These are phyloP conservation scores for Buceros bicornis DNA, from an alignment of 2,797 vertebrate genomes.

Conservation along the genomic window DNA sequence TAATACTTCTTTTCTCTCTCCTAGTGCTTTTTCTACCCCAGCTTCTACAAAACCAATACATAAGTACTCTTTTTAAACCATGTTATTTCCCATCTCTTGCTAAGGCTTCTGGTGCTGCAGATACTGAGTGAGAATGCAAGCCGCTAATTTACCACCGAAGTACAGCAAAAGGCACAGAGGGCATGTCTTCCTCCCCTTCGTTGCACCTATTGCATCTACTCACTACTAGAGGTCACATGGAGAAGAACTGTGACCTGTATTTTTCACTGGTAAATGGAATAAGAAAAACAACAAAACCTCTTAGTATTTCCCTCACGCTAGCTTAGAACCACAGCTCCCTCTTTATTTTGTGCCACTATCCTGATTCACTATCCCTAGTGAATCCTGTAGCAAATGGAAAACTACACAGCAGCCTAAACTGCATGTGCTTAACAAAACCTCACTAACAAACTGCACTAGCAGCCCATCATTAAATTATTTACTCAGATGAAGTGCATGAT, in stretches of 20 bases:
- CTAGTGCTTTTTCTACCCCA: neutral
- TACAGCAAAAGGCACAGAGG: neutral
- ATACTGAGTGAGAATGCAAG: neutral
- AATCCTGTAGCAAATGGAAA: neutral
- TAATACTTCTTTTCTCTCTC: neutral
- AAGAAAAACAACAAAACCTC: fast-evolving
- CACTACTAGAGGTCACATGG: neutral
- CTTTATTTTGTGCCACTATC: neutral
- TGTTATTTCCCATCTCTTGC: neutral
- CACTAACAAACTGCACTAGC: neutral
- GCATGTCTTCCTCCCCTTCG: neutral
- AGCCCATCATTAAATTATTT: neutral
- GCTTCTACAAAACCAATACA: neutral
- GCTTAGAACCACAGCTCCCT: neutral
- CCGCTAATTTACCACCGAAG: neutral
- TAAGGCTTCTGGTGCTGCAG: neutral
- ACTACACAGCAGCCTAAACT: neutral
- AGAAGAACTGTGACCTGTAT: neutral
- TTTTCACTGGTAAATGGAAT: neutral
- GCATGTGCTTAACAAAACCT: neutral
- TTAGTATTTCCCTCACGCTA: neutral
- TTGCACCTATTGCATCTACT: neutral
- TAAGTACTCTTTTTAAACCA: neutral
- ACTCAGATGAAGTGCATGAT: neutral
- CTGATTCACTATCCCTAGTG: neutral